Evolutionary conservation across 2,797 vertebrate species (phyloP).

Genomic region (Chelidonichthys spinosus): DNA sequence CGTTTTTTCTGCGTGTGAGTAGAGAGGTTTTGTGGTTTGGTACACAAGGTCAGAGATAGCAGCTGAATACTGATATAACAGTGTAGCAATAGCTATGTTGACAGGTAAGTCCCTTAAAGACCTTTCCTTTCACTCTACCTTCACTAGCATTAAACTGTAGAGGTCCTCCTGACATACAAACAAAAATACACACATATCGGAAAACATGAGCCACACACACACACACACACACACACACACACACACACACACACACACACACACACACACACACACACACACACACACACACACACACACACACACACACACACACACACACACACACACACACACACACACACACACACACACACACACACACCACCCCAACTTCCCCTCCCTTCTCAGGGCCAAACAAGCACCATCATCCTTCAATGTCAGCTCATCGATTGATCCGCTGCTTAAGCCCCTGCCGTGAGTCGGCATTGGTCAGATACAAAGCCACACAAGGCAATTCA

Average conservation of each 20-base stretch:
- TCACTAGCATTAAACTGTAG: constrained; percentile 59
- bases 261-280: constrained; percentile 35
- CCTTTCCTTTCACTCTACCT: constrained; percentile 70
- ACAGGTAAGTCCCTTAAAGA: constrained; percentile 68
- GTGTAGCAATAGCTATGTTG: constrained; percentile 57
- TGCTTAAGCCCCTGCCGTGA: constrained; percentile 85
- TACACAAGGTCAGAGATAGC: constrained; percentile 75
- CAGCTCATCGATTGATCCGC: constrained; percentile 86
- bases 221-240: constrained; percentile 10
- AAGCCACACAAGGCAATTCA: constrained; percentile 87
- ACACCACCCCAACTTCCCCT: constrained; percentile 48
- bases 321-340: constrained; percentile 25
- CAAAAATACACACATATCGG: constrained; percentile 14
- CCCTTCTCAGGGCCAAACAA: constrained; percentile 71
- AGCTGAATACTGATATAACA: constrained; percentile 68
- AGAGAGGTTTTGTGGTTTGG: constrained; percentile 60
- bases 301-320: constrained; percentile 12
- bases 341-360: constrained; percentile 36
- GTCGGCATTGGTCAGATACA: constrained; percentile 86
- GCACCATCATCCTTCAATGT: constrained; percentile 86
- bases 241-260: constrained; percentile 25
- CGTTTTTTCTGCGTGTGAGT: constrained; percentile 59
- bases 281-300: constrained; percentile 23
- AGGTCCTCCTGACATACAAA: constrained; percentile 36
- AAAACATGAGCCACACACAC: constrained; percentile 23